phyloP scores from a whole-genome alignment of 2,113 vertebrate genomes.

The Polyodon spathula region DNA sequence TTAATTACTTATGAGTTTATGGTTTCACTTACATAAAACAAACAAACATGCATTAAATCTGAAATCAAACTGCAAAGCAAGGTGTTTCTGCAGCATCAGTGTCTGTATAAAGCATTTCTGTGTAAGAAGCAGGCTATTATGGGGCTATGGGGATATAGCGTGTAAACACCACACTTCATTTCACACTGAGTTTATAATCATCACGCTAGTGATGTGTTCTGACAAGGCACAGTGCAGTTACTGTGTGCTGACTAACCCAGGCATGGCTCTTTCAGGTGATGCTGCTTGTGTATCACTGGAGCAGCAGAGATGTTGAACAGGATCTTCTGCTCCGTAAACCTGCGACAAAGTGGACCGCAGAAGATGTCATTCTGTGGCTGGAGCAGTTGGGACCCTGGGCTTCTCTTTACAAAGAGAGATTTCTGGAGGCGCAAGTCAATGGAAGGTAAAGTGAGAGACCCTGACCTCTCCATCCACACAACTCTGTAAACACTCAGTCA shows the following conservation, averaged over 20 bases:
- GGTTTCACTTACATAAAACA: no score
- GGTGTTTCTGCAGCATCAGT: neutral
- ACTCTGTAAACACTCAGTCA: neutral
- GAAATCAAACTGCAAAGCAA: no score
- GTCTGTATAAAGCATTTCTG: neutral
- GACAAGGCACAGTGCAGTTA: no score
- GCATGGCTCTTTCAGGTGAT: slow-evolving; percentile 55
- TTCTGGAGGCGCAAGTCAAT: slow-evolving; percentile 76
- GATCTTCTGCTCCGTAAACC: slow-evolving; percentile 77
- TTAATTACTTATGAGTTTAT: no score
- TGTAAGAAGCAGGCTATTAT: no score
- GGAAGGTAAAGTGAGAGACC: slow-evolving; percentile 64
- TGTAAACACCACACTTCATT: no score
- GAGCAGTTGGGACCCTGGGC: slow-evolving; percentile 82
- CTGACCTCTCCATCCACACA: no score
- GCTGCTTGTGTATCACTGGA: slow-evolving; percentile 83
- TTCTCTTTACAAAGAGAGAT: slow-evolving; percentile 71
- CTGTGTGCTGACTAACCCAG: no score
- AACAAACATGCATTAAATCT: no score
- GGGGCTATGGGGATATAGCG: no score
- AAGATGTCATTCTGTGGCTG: slow-evolving; percentile 81
- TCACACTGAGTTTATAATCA: no score
- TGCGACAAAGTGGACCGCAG: slow-evolving; percentile 71
- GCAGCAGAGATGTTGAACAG: slow-evolving; percentile 66
- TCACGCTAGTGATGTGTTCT: no score